Percentiles rank a stretch among this genome's conserved stretches.
Conservation (phyloP, 2,113 vertebrate genomes). For the Colossoma macropomum region DNA sequence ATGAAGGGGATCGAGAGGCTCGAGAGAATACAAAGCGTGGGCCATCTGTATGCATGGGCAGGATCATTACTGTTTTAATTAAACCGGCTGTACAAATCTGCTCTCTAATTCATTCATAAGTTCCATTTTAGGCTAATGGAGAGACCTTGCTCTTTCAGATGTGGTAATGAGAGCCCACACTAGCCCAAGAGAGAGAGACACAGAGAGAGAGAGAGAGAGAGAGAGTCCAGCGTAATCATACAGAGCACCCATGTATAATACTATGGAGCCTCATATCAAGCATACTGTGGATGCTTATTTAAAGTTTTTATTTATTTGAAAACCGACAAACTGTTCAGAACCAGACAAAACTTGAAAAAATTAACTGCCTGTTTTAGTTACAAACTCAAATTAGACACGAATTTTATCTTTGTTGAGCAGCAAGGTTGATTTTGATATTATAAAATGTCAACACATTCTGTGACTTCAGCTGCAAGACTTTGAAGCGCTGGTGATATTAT, state of each 20-base stretch:
- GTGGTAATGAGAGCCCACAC: slow-evolving; percentile 66
- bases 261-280: background rate
- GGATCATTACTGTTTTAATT: slow-evolving; percentile 72
- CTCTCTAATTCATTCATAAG: slow-evolving; percentile 63
- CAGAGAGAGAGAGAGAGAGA: background rate
- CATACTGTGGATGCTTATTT: background rate
- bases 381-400: too few species aligned
- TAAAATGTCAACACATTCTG: too few species aligned
- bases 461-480: too few species aligned
- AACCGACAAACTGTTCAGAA: too few species aligned
- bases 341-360: too few species aligned
- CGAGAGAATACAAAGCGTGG: slow-evolving; percentile 63
- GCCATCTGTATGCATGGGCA: slow-evolving; percentile 64
- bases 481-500: too few species aligned
- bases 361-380: too few species aligned
- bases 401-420: too few species aligned
- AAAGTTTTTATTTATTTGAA: too few species aligned
- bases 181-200: slow-evolving; percentile 9
- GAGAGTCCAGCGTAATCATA: background rate
- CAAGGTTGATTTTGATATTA: too few species aligned
- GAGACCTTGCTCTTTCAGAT: slow-evolving; percentile 67
- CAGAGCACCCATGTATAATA: background rate
- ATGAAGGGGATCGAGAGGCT: slow-evolving; percentile 58
- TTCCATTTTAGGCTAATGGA: slow-evolving; percentile 56
- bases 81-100: slow-evolving; percentile 57